Percentiles rank a stretch among this genome's conserved stretches.
Conservation (phyloP, 2,888 invertebrate genomes). For the Synanthedon myopaeformis region DNA sequence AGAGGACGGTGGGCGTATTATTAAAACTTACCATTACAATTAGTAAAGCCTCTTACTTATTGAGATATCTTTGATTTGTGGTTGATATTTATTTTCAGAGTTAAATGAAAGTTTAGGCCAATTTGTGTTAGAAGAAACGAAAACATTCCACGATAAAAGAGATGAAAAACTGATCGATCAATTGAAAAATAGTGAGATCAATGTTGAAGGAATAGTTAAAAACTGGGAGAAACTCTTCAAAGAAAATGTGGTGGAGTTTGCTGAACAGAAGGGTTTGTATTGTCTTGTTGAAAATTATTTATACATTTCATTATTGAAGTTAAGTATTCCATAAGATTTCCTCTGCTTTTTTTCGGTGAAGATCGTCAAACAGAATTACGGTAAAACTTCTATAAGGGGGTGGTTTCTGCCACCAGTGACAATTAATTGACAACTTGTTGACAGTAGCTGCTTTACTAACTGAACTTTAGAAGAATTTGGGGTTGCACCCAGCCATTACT, state of each 20-base stretch:
- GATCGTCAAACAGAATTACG: too few species aligned
- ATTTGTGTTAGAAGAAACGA: slow-evolving; percentile 77
- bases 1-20: slow-evolving; percentile 64
- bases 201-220: slow-evolving; percentile 81
- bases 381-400: too few species aligned
- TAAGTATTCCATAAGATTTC: too few species aligned
- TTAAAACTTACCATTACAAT: too few species aligned
- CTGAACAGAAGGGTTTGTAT: slow-evolving; percentile 72
- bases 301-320: too few species aligned
- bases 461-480: slow-evolving; percentile 14
- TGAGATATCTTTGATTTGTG: background rate
- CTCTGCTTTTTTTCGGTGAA: too few species aligned
- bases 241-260: slow-evolving; percentile 86
- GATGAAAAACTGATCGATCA: slow-evolving; percentile 73
- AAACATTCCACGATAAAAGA: slow-evolving; percentile 75
- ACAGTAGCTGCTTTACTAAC: too few species aligned
- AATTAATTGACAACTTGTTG: background rate
- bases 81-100: slow-evolving; percentile 44
- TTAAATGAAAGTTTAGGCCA: slow-evolving; percentile 68
- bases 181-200: slow-evolving; percentile 72
- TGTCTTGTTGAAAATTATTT: too few species aligned
- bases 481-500: too few species aligned
- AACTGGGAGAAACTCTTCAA: slow-evolving; percentile 85
- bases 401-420: too few species aligned
- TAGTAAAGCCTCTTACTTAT: too few species aligned